A percentile compares a stretch with the other conserved stretches of the same genome.
Conservation (phyloP, 1,140 invertebrate species). For the Drosophila arawakana region DNA sequence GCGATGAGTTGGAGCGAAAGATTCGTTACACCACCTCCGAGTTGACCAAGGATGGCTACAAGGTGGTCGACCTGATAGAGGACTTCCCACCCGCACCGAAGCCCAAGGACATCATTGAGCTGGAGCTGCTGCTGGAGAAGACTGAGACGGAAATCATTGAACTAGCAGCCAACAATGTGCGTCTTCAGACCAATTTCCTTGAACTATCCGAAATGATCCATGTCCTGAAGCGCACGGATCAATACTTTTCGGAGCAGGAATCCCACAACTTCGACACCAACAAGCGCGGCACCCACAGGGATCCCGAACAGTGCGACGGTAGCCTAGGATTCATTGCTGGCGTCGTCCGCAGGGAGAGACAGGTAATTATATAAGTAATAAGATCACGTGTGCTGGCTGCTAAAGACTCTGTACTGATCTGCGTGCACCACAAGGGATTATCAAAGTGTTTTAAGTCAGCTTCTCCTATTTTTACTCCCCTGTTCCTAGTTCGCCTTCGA, state of each 20-base stretch:
- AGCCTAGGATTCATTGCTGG: constrained; percentile 92
- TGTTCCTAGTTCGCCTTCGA: constrained; percentile 94
- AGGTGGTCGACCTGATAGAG: constrained; percentile 90
- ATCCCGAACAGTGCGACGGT: constrained; percentile 89
- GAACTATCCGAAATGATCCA: constrained; percentile 97
- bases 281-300: constrained; percentile 88
- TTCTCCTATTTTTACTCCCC: no score
- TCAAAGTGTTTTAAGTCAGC: no score
- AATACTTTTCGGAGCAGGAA: constrained; percentile 76
- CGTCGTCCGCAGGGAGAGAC: constrained; percentile 92
- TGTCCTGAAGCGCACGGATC: constrained; percentile 96
- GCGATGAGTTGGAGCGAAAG: constrained; percentile 94
- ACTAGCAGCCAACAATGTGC: constrained; percentile 96
- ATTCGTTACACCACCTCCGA: constrained; percentile 94
- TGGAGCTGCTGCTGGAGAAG: constrained; percentile 94
- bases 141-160: constrained; percentile 96
- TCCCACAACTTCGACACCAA: constrained; percentile 71
- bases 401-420: no score
- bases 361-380: not conserved
- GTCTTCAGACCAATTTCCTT: constrained; percentile 96
- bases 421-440: no score
- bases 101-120: constrained; percentile 95
- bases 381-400: not conserved
- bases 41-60: constrained; percentile 91
- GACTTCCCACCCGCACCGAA: constrained; percentile 96